Base-by-base conservation (phyloP, 2,113 vertebrate species). In the Vidua chalybeata region DNA sequence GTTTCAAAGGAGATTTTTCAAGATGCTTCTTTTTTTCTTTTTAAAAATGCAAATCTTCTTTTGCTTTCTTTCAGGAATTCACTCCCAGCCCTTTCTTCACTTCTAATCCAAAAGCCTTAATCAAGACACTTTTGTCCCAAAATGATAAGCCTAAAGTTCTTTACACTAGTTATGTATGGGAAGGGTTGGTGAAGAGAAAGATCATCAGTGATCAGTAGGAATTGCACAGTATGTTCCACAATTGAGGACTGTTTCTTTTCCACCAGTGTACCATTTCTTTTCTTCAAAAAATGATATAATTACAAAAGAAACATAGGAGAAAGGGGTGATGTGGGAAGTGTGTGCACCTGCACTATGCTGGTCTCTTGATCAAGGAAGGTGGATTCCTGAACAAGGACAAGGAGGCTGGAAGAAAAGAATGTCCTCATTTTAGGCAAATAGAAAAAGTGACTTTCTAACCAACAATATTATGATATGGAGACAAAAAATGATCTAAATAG, bases 281-380 rank as follows among this genome's bases (percentile, higher is more conserved):
- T 63, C 27, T 84, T 54, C 54, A 67, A 19, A 51, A 63, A 54
- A 8, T 49, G 0, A 28, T 58, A 5, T 8, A 33, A 30, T 41
- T 83, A 31, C 19, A 18, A 31, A 54, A 84, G 43, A 71, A 39
- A 6, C 2, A 1, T 10, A n/a, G 39, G 48, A 63, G 21, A 62
- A 72, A 31, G 5, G 6, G 4, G 1, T 54, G 31, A 11, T 64
- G 21, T 73, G 16, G 18, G 6, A 19, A 41, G 2, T 18, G 6
- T 72, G 66, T 35, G 21, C 3, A 21, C 1, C 2, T 0, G 0
- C 22, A 43, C 5, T 46, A 0, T 55, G 59, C 26, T 59, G 14
- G 8, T 72, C 19, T 80, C 52, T 51, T 84, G n/a, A 51, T 22
- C 28, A 39, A 46, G 28, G 15, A 78, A 49, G 3, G 26, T 35